Conservation (phyloP, 2,797 vertebrate species). For the Tapera naevia region DNA sequence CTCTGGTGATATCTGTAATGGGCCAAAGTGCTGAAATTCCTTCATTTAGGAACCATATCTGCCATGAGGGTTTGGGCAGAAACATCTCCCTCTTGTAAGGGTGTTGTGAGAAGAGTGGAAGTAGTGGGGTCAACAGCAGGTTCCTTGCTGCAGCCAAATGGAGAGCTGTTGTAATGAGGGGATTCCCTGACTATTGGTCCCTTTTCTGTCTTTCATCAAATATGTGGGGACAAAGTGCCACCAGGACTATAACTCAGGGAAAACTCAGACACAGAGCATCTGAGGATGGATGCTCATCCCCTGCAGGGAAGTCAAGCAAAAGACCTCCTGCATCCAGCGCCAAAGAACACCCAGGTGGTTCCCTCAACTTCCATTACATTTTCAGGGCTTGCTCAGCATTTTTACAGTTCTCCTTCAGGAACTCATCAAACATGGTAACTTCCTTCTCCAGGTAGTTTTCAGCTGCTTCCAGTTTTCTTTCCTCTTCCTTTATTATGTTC, state of each 20-base stretch:
- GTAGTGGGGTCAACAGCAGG: neutral
- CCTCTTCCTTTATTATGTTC: conserved; percentile 71
- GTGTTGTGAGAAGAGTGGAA: neutral
- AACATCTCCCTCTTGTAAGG: neutral
- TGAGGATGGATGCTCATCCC: neutral
- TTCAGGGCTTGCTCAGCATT: conserved; percentile 83
- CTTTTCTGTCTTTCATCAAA: neutral
- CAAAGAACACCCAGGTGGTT: neutral
- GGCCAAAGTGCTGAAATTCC: neutral
- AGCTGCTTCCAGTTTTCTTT: conserved; percentile 78
- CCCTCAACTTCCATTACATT: conserved; percentile 73
- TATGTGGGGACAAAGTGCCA: neutral
- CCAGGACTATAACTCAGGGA: neutral
- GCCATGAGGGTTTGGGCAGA: neutral
- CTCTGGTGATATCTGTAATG: neutral
- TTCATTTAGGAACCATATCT: neutral
- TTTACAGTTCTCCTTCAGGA: conserved; percentile 86
- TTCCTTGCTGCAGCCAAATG: neutral
- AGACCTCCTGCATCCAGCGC: neutral
- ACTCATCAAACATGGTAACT: conserved; percentile 80
- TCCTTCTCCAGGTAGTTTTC: conserved; percentile 82
- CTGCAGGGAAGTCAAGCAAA: neutral
- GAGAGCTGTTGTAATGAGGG: neutral
- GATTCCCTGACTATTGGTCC: neutral
- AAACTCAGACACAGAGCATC: neutral